Conservation (phyloP, 2,113 vertebrate genomes). For the Prionailurus bengalensis region DNA sequence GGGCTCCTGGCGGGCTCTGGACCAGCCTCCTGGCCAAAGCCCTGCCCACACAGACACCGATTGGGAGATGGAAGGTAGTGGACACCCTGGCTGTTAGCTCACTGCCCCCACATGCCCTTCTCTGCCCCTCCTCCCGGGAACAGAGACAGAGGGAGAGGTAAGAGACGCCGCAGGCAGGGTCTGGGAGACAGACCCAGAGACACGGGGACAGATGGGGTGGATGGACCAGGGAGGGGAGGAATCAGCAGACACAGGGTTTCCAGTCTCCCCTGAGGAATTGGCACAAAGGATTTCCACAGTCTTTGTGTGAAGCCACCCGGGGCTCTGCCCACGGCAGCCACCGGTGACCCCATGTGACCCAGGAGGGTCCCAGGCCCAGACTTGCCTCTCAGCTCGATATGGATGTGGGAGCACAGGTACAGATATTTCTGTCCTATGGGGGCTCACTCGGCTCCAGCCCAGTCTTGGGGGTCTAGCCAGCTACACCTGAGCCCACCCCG, state of each 20-base stretch:
- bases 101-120: background rate
- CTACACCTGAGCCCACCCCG: background rate
- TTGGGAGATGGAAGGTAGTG: no score
- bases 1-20: background rate
- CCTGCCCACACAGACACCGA: background rate
- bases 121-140: background rate
- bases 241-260: background rate
- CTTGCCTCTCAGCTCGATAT: no score
- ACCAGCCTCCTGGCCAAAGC: accelerated
- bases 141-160: background rate
- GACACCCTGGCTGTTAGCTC: background rate
- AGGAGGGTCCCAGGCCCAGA: accelerated
- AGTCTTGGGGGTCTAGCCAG: no score
- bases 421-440: background rate
- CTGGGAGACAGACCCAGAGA: background rate
- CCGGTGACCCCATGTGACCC: background rate
- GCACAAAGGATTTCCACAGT: slow-evolving; percentile 79
- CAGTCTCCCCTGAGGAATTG: slow-evolving; percentile 76
- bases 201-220: background rate
- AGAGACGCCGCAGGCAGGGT: background rate
- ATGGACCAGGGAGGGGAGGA: background rate
- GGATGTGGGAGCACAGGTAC: background rate
- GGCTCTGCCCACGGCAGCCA: background rate
- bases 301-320: slow-evolving; percentile 71
- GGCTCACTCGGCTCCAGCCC: background rate